A percentile compares a stretch with the other conserved stretches of the same genome.
Evolutionary conservation across 2,113 vertebrate species (phyloP).

Genomic region (Crypturellus undulatus): DNA sequence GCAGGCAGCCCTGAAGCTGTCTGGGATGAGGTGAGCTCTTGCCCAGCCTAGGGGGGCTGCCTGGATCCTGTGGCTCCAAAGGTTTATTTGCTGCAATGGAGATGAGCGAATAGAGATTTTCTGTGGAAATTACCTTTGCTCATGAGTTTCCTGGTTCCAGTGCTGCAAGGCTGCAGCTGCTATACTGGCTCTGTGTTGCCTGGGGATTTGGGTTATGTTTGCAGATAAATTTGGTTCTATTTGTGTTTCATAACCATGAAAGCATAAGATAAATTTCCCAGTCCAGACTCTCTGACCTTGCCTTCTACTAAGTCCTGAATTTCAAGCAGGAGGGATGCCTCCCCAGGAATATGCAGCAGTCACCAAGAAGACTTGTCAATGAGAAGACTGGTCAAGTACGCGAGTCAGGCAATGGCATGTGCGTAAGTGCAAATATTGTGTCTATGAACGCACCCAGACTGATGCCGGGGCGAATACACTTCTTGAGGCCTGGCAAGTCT

Average conservation of each 20-base stretch:
- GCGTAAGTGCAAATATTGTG: background rate
- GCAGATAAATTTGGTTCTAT: background rate
- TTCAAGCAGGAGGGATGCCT: background rate
- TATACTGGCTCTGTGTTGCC: background rate
- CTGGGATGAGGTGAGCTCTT: background rate
- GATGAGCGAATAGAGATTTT: background rate
- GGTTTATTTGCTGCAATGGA: background rate
- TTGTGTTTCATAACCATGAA: background rate
- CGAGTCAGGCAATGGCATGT: background rate
- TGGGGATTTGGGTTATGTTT: background rate
- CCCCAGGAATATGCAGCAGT: background rate
- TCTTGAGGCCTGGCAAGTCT: background rate
- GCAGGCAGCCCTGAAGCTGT: background rate
- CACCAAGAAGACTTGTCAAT: background rate
- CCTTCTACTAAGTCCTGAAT: background rate
- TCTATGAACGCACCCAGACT: background rate
- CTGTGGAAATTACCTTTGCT: background rate
- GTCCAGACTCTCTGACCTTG: background rate
- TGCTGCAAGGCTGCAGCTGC: background rate
- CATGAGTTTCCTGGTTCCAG: fast-evolving
- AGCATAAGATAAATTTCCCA: fast-evolving
- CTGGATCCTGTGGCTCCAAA: background rate
- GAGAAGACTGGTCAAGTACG: background rate
- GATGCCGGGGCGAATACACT: background rate
- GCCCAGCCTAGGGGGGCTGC: background rate